Conservation (phyloP, 2,113 vertebrate genomes). For the Entelurus aequoreus region DNA sequence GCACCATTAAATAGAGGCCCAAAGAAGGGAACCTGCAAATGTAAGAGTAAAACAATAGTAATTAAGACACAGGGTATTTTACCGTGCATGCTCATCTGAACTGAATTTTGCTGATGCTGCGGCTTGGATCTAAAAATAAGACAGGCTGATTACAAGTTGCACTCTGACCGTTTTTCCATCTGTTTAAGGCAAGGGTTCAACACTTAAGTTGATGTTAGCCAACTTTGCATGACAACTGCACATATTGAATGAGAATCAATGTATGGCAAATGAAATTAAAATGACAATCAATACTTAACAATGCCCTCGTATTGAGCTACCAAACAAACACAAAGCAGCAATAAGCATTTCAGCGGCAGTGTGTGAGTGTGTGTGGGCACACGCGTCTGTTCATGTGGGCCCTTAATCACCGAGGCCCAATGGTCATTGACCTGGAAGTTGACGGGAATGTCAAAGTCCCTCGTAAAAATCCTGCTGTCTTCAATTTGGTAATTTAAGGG, state of each 20-base stretch:
- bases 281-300: constrained; percentile 67
- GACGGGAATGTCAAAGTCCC: constrained; percentile 63
- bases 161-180: constrained; percentile 56
- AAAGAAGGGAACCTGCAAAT: constrained; percentile 89
- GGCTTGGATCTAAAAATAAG: constrained; percentile 5
- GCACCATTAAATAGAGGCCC: constrained; percentile 93
- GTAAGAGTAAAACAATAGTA: neutral
- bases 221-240: constrained; percentile 66
- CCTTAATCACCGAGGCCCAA: constrained; percentile 64
- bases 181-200: constrained; percentile 55
- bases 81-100: constrained; percentile 1
- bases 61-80: neutral
- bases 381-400: constrained; percentile 55
- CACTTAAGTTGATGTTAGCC: constrained; percentile 59
- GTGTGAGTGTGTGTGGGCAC: constrained; percentile 46
- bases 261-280: constrained; percentile 65
- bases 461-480: constrained; percentile 59
- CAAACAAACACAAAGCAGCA: constrained; percentile 62
- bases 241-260: constrained; percentile 67
- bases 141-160: constrained; percentile 18
- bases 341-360: constrained; percentile 55
- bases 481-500: constrained; percentile 39
- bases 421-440: constrained; percentile 72
- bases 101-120: constrained; percentile 3
- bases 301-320: constrained; percentile 59